These are phyloP conservation scores for Syrista parreyssii DNA, from an alignment of 2,888 invertebrate species.

Conservation along the genomic window DNA sequence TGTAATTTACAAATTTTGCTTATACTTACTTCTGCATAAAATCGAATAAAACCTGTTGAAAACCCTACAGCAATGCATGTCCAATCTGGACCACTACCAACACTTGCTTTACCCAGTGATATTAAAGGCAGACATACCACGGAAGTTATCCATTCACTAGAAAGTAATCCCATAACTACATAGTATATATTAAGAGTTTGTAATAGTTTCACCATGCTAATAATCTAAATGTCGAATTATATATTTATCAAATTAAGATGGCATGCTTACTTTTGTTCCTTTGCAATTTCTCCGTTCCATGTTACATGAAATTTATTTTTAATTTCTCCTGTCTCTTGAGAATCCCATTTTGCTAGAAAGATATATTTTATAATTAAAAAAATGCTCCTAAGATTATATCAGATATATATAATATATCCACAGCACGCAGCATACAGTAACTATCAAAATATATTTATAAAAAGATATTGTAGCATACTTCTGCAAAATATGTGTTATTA, in stretches of 20 bases:
- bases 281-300: slow-evolving; percentile 70
- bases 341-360: slow-evolving; percentile 73
- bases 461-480: too few relatives aligned
- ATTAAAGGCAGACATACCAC: slow-evolving; percentile 69
- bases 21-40: slow-evolving; percentile 81
- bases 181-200: slow-evolving; percentile 1
- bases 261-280: slow-evolving; percentile 60
- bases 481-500: too few relatives aligned
- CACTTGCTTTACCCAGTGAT: slow-evolving; percentile 67
- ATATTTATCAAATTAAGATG: neutral
- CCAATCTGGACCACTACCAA: slow-evolving; percentile 86
- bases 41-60: slow-evolving; percentile 84
- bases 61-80: slow-evolving; percentile 91
- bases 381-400: neutral
- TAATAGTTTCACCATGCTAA: slow-evolving; percentile 7
- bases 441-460: too few relatives aligned
- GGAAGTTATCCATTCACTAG: slow-evolving; percentile 68
- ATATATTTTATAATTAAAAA: slow-evolving; percentile 11
- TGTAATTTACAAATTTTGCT: neutral
- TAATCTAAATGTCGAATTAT: neutral
- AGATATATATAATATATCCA: neutral
- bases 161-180: slow-evolving; percentile 16
- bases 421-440: neutral
- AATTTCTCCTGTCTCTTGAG: slow-evolving; percentile 60
- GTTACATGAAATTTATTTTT: slow-evolving; percentile 70